Percentiles rank a stretch among this genome's conserved stretches.
Conservation (phyloP, 2,888 invertebrate species). For the Leptogaster cylindrica region DNA sequence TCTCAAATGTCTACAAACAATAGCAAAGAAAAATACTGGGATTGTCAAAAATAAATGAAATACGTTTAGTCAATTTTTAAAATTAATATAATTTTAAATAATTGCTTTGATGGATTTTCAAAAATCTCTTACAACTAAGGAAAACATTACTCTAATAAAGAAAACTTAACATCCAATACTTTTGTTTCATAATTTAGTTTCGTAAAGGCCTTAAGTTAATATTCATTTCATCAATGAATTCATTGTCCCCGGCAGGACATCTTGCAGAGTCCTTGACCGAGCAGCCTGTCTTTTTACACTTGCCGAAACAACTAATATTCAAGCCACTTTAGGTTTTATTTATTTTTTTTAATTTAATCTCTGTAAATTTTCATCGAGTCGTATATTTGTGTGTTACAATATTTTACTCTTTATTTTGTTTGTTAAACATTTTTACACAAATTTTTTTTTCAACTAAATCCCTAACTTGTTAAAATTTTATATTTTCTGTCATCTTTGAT, state of each 20-base stretch:
- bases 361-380: background rate
- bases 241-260: background rate
- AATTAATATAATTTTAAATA: constrained; percentile 35
- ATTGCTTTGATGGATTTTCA: constrained; percentile 30
- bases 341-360: background rate
- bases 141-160: constrained; percentile 34
- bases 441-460: background rate
- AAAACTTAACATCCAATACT: constrained; percentile 30
- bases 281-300: too few relatives aligned
- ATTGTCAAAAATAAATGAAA: background rate
- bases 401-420: background rate
- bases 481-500: background rate
- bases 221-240: constrained; percentile 2
- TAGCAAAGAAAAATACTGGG: background rate
- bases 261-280: too few relatives aligned
- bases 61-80: constrained; percentile 1
- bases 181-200: constrained; percentile 12
- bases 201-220: constrained; percentile 24
- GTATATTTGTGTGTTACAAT: too few relatives aligned
- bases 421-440: constrained; percentile 1
- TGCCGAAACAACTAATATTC: constrained; percentile 18
- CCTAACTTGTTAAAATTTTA: background rate
- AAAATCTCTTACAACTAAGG: constrained; percentile 28
- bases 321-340: constrained; percentile 36
- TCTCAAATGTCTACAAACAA: background rate